A percentile compares a stretch with the other conserved stretches of the same genome.
Conservation (phyloP, 2,888 invertebrate species). For the Parascotia fuliginaria region DNA sequence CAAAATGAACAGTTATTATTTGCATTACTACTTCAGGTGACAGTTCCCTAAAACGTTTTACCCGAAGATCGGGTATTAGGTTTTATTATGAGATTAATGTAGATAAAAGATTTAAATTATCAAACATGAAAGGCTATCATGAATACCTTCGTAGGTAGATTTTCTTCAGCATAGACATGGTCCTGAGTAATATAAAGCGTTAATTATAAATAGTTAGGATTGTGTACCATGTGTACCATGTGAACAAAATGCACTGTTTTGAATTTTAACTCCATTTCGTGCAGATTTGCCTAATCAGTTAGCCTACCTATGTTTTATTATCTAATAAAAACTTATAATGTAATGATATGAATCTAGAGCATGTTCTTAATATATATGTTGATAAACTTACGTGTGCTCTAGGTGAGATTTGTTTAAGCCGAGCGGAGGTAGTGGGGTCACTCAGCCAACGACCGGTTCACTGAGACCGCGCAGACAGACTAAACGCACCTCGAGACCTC, state of each 20-base stretch:
- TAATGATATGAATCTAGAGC: constrained; percentile 13
- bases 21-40: too few species aligned
- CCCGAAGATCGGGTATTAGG: too few species aligned
- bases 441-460: constrained; percentile 68
- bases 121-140: too few species aligned
- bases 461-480: constrained; percentile 68
- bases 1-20: too few species aligned
- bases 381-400: constrained; percentile 61
- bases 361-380: constrained; percentile 21
- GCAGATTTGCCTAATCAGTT: not conserved
- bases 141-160: too few species aligned
- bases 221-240: not conserved
- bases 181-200: too few species aligned
- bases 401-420: constrained; percentile 33
- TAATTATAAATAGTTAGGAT: too few species aligned
- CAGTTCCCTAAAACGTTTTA: too few species aligned
- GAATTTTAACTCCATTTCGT: not conserved
- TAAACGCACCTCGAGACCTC: constrained; percentile 77
- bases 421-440: constrained; percentile 47
- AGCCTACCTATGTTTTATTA: not conserved
- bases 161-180: too few species aligned
- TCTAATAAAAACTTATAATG: not conserved
- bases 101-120: too few species aligned
- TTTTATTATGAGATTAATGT: too few species aligned
- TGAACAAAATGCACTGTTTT: not conserved